Evolutionary conservation across 1,140 invertebrate genomes (phyloP), one percentile per base, ranked within the genome.

Genomic region (Cheumatopsyche charites): DNA sequence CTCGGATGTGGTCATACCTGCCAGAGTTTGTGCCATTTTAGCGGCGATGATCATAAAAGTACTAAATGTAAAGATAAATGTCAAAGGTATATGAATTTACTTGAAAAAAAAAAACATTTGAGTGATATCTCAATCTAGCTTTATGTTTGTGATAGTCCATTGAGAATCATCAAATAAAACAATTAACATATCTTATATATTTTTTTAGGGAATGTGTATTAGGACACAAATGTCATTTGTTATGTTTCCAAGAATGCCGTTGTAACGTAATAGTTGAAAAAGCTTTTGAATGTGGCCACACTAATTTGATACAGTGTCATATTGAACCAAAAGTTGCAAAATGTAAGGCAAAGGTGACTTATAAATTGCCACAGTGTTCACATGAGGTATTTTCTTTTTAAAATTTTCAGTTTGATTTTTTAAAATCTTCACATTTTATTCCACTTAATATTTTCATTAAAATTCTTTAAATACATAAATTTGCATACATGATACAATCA

Each of bases 1-100:
- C 73, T 87, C 23, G 55, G 45, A 0, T 90, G 88, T 77, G 84
- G 84, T 2, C 89, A 90, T 76, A 67, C 66, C 17, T 90, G 89
- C 77, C 80, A 81, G 19, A 81, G 80, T 23, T 67, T 87, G 5
- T 88, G 87, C 66, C 87, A 88, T 72, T 78, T 82, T 2, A 80
- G 81, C 41, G 82, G 87, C 72, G 70, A 78, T 5, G 78, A 82
- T 1, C 88, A 90, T 75, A 23, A 52, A 1, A 23, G 70, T 1
- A 79, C 79, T 21, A 80, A 78, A 70, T 88, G 87, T 73, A 72
- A 65, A 52, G 75, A 80, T 76, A 70, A 79, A 66, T 82, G 85
- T 77, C 66, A 26, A 11, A 84, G 75, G 65, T 68, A 23, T 36
- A 9, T 36, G 3, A 36, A 4, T 36, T 4, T 4, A 36, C 29